Base-by-base conservation (phyloP, 2,888 invertebrate species). In the Amphipoea oculea region DNA sequence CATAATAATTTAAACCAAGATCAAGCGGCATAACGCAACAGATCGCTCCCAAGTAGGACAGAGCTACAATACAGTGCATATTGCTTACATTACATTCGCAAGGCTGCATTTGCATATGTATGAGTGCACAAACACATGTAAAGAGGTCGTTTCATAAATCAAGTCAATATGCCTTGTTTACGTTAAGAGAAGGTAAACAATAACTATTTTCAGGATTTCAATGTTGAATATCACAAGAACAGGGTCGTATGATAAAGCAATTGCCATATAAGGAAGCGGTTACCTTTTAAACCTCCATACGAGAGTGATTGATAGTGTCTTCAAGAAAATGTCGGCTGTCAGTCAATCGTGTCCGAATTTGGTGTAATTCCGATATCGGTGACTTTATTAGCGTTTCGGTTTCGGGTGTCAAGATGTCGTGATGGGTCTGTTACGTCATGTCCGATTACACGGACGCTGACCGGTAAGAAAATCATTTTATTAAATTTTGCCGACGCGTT, bases 61-160 rank as follows among this genome's bases (percentile, higher is more conserved):
- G 29, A 65, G 71, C 82, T 69, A 76, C 78, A 88, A 86, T 77
- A 70, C 76, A 76, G 40, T 82, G 40, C 80, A 83, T 86, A 82
- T 74, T 88, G 88, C 82, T 82, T 85, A 86, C 81, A 86, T 85
- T 89, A 82, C 69, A 76, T 76, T 79, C 70, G 80, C 87, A 89
- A 90, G 89, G 87, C 74, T 85, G 84, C 74, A 29, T 0, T 29
- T 89, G 79, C 89, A 85, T 83, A 85, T 85, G 83, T 81, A 86
- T 86, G 83, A 82, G 81, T 85, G 76, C 83, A 87, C 73, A 83
- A 83, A 73, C 79, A 79, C 81, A 88, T 87, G 84, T 67, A 84
- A 85, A 57, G 84, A 87, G 84, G 82, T 60, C 81, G 51, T 79
- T 87, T 70, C 82, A 88, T 89, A 89, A 79, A 88, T 89, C 82